Conservation (phyloP, 2,113 vertebrate species). For the Tor tambroides region DNA sequence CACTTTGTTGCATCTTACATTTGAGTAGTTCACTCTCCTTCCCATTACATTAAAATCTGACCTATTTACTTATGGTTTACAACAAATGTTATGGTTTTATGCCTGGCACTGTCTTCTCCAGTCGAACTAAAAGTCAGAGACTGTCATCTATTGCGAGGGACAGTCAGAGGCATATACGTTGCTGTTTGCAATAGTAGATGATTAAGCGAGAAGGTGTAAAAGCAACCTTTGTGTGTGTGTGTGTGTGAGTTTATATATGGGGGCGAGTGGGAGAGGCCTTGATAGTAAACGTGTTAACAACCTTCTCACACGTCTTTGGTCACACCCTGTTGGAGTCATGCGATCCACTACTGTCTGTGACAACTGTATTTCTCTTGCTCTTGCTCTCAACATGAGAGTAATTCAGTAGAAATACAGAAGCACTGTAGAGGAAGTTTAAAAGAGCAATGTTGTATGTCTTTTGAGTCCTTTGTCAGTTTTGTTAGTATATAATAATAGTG, state of each 20-base stretch:
- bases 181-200: conserved; percentile 98
- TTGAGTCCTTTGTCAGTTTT: neutral
- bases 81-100: conserved; percentile 66
- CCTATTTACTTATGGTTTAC: conserved; percentile 71
- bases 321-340: conserved; percentile 52
- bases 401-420: conserved; percentile 11
- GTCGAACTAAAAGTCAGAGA: conserved; percentile 52
- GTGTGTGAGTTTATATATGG: conserved; percentile 42
- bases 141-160: conserved; percentile 65
- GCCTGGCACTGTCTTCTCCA: conserved; percentile 35
- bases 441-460: neutral
- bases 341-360: conserved; percentile 36
- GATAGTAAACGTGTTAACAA: conserved; percentile 51
- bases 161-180: conserved; percentile 75
- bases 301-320: conserved; percentile 50
- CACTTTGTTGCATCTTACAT: neutral
- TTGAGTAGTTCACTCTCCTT: conserved; percentile 14
- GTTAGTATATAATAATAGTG: neutral
- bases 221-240: conserved; percentile 96
- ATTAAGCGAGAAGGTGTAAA: conserved; percentile 99
- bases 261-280: conserved; percentile 45
- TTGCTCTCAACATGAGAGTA: neutral
- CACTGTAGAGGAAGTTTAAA: conserved; percentile 2
- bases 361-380: conserved; percentile 2
- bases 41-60: conserved; percentile 57